Base-by-base conservation (phyloP, 2,888 invertebrate genomes). In the Eremobia ochroleuca region DNA sequence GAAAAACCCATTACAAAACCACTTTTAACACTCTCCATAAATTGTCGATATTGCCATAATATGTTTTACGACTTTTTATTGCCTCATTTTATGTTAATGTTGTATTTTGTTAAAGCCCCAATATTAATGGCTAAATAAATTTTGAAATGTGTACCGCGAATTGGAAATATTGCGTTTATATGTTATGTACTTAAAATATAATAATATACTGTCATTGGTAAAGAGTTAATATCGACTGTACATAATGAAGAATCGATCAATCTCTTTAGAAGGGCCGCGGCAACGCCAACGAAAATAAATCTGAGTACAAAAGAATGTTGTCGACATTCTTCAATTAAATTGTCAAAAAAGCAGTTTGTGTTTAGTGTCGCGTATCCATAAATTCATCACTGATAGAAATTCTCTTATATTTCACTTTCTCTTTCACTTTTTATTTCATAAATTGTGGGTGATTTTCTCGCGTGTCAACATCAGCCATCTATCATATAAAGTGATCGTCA, bases 401-500 rank as follows among this genome's bases (percentile, higher is more conserved):
- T 61, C 49, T 46, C 34, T 49, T 73, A 61, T 68, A 59, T 59
- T 58, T 37, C n/a, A 68, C 72, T 58, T 82, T 74, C 64, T 21
- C 91, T 91, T 90, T 91, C 89, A 83, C 88, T 85, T 86, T 81
- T 85, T 69, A 81, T 81, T 86, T 86, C 40, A 76, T 70, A 72
- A 65, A 76, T 70, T 62, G 67, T 46, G 43, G 15, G 59, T 52
- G 87, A 85, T 89, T 89, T 89, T 85, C 85, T 85, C 75, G 81
- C 82, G 52, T 81, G 81, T 71, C 75, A 73, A 74, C 83, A 81
- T 78, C 49, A 80, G 74, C 69, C 75, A 86, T 83, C 83, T 58
- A 85, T 89, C 85, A 86, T 69, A 83, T 76, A 87, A 88, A 88
- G 77, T 75, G 78, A 77, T 66, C 85, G 89, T 90, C 91, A 90